Base-by-base conservation (phyloP, 2,113 vertebrate species). In the Acinonyx jubatus region DNA sequence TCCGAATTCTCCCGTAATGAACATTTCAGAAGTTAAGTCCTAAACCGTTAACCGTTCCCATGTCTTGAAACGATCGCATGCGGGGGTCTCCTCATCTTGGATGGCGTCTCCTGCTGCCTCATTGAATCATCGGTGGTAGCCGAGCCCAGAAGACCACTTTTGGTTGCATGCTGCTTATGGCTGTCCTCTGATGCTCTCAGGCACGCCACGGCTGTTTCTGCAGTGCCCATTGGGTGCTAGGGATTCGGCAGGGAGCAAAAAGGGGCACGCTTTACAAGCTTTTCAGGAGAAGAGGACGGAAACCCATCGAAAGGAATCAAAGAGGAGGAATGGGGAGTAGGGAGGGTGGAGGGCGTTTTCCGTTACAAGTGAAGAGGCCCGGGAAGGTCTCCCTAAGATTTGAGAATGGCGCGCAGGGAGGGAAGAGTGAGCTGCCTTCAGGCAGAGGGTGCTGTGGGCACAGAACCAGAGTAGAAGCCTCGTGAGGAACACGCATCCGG, bases 381-480 rank as follows among this genome's bases (percentile, higher is more conserved):
- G 8, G 76, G 57, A 78, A 27, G 29, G 29, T 68, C n/a, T 45
- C 16, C 0, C 5, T n/a, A 29, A n/a, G 63, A 10, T 63, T 10
- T 33, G 79, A 83, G 92, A 16, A 93, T 3, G 78, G 38, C 7
- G 3, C 0, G 12, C 23, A 21, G 80, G 31, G 31, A 31, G 27
- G 31, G 85, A 80, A 11, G 14, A 68, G 57, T 0, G 57, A 76
- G 52, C 38, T 3, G 4, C 45, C 27, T 14, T 19, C 10, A 27
- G 25, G 92, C 11, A 50, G 31, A 38, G 23, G 29, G 61, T 29
- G 25, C 80, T 2, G 13, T 16, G 29, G 69, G 52, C 18, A 1
- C 7, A 16, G 76, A 29, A 13, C 55, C 11, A 0, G 0, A 9
- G 27, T 27, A 25, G 79, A 50, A 5, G 41, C 5, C 0, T 4